These are phyloP conservation scores for Paramuricea clavata DNA, from an alignment of 92 coral and sea anemone genomes.

Conservation along the genomic window DNA sequence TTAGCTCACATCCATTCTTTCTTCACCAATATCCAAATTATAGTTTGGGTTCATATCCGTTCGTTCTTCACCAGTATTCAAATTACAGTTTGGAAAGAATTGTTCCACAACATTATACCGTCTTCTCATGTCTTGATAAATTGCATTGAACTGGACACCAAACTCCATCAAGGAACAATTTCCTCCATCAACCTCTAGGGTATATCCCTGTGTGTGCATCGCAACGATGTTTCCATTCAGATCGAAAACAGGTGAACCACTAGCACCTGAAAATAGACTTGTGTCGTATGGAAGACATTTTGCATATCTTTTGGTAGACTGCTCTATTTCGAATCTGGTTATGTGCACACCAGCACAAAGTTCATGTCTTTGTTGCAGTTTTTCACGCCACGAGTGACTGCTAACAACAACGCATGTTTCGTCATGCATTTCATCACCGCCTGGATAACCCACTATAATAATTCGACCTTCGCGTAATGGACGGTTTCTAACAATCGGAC, in stretches of 20 bases:
- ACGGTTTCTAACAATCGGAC: too few relatives aligned
- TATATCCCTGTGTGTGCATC: conserved; percentile 3
- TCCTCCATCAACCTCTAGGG: not conserved
- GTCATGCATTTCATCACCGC: not conserved
- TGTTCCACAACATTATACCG: not conserved
- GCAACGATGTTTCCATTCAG: too few relatives aligned
- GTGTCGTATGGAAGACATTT: not conserved
- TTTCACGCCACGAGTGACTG: not conserved
- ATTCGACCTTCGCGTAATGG: not conserved
- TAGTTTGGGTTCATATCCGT: too few relatives aligned
- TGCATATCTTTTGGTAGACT: not conserved
- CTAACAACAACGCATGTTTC: conserved; percentile 10
- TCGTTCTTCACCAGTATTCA: not conserved
- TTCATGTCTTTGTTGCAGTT: not conserved
- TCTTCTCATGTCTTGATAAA: conserved; percentile 1
- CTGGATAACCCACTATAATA: not conserved
- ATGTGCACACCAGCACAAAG: not conserved
- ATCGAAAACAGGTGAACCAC: too few relatives aligned
- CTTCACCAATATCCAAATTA: too few relatives aligned
- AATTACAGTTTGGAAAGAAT: not conserved
- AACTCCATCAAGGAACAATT: too few relatives aligned
- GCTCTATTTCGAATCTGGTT: not conserved
- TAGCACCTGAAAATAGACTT: too few relatives aligned
- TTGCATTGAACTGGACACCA: too few relatives aligned
- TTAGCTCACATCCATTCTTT: too few relatives aligned